phyloP scores from a whole-genome alignment of 1,140 invertebrate species.

The Procambarus clarkii region DNA sequence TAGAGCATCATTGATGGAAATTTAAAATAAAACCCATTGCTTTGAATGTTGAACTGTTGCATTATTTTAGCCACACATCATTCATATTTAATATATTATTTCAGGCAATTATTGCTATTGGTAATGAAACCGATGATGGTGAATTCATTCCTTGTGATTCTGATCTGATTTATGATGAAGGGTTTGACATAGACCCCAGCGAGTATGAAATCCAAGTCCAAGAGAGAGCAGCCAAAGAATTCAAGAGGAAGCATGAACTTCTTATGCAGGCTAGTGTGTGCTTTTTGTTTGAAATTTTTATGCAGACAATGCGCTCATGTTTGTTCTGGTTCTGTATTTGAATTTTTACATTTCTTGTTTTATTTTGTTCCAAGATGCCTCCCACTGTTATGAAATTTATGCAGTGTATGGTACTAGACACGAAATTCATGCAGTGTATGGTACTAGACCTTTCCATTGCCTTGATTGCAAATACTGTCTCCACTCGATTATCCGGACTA shows the following conservation, averaged over 20 bases:
- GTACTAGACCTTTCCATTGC: no score
- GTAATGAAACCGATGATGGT: conserved; percentile 75
- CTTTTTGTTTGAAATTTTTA: neutral
- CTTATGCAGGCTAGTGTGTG: conserved; percentile 42
- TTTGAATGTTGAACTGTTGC: no score
- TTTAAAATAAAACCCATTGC: no score
- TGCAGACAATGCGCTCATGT: neutral
- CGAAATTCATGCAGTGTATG: no score
- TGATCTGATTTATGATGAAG: conserved; percentile 70
- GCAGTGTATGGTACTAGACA: no score
- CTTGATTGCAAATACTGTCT: no score
- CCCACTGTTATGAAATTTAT: no score
- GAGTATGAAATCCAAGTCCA: conserved; percentile 49
- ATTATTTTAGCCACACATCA: no score
- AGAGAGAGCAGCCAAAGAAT: conserved; percentile 50
- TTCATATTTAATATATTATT: neutral
- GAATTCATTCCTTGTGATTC: conserved; percentile 73
- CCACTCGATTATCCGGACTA: no score
- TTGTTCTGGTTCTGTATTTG: neutral
- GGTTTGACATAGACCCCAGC: conserved; percentile 31
- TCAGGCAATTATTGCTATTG: conserved; percentile 78
- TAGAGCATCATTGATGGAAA: no score
- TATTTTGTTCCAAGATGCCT: no score
- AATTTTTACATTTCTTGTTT: no score
- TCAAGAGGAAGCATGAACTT: conserved; percentile 44